phyloP scores from a whole-genome alignment of 2,113 vertebrate species.

The Pantherophis guttatus region DNA sequence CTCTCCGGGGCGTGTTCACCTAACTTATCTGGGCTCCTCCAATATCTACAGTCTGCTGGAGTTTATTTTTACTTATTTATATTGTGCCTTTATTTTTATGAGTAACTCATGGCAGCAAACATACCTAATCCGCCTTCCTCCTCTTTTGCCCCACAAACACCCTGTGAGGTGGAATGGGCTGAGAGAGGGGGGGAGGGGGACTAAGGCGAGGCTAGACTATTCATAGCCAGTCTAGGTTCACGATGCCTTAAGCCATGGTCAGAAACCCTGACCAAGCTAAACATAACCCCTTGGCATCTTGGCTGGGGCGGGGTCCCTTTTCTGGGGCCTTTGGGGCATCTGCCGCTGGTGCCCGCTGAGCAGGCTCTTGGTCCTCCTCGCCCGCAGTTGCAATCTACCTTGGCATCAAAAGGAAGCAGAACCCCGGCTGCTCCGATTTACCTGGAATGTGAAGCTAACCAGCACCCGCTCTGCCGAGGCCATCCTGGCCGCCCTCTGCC shows the following conservation, averaged over 20 bases:
- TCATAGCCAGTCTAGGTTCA: not conserved
- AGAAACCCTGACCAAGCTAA: not conserved
- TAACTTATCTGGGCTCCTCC: not conserved
- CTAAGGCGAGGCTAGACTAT: too few relatives aligned
- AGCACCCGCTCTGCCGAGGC: constrained; percentile 80
- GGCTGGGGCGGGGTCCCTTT: not conserved
- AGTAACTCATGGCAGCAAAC: not conserved
- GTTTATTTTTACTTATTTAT: not conserved
- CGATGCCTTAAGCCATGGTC: not conserved
- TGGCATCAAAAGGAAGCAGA: constrained; percentile 87
- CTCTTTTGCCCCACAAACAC: not conserved
- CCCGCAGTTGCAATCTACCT: constrained; percentile 90
- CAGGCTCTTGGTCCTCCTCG: accelerated
- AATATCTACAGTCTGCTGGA: not conserved
- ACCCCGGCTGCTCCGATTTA: constrained; percentile 77
- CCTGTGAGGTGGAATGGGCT: not conserved
- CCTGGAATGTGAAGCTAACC: constrained; percentile 87
- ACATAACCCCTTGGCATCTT: not conserved
- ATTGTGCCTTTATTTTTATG: not conserved
- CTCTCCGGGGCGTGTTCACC: not conserved
- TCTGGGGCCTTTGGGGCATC: not conserved
- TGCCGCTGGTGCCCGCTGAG: not conserved
- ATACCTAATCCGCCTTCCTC: not conserved
- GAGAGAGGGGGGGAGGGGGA: too few relatives aligned
- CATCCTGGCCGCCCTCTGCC: constrained; percentile 79